Base-by-base conservation (phyloP, 2,797 vertebrate species). In the Rhodeus uyekii region DNA sequence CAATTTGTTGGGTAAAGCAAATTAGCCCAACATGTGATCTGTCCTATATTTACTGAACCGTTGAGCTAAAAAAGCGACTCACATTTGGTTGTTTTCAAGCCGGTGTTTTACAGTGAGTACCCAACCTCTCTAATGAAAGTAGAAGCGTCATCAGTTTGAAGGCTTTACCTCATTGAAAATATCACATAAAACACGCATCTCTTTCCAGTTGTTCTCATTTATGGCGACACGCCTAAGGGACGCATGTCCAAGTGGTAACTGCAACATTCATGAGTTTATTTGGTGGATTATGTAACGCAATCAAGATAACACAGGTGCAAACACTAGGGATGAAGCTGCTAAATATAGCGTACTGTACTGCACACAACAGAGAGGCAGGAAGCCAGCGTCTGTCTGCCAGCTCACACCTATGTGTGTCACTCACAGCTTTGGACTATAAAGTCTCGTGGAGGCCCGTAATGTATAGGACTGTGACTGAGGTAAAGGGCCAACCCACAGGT, bases 301-400 rank as follows among this genome's bases (percentile, higher is more conserved):
- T 73, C 22, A 73, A 53, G 46, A 53, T 36, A 24, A 36, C 29
- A 34, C 29, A 36, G 12, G 22, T 53, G 46, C 32, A 53, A 53
- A 73, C 22, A 73, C 46, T 2, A 53, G 19, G 32, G 46, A 73
- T 36, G 22, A 73, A 36, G 10, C 13, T 24, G 46, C 46, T 73
- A 73, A 73, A 73, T 36, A 73, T 73, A 53, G 32, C 19, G 34
- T 32, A 10, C 53, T 12, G 53, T n/a, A 55, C 5, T 24, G 16
- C 27, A 36, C 71, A 55, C 60, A 75, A 64, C 32, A 80, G 55
- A 55, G 22, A 67, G 42, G 36, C 36, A 67, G 22, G 71, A 29
- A 53, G 53, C 29, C 29, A 38, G 38, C 22, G 18, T 60, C 29
- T 48, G 65, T n/a, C 34, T 34, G n/a, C 24, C 48, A 63, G 32